Percentiles rank a stretch among this genome's conserved stretches.
phyloP scores from a whole-genome alignment of 2,888 invertebrate species.

The Calliphora vomitoria region DNA sequence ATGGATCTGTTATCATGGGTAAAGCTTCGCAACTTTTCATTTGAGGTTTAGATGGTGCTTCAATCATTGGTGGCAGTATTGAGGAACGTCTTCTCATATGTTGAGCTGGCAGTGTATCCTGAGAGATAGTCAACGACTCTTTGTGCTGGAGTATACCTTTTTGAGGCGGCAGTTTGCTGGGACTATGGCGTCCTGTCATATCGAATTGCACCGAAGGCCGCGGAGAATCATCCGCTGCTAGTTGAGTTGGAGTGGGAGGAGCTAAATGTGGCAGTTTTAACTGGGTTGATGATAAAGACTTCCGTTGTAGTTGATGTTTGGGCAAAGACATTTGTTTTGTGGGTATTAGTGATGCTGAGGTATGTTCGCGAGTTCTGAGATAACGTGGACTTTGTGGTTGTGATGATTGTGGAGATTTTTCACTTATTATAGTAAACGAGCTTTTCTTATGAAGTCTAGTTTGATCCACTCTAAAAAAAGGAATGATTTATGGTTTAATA shows the following conservation, averaged over 20 bases:
- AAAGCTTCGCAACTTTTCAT: slow-evolving; percentile 81
- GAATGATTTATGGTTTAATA: background rate
- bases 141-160: slow-evolving; percentile 83
- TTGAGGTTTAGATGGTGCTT: slow-evolving; percentile 73
- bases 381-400: slow-evolving; percentile 84
- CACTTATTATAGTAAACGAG: slow-evolving; percentile 89
- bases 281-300: slow-evolving; percentile 78
- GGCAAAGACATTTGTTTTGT: slow-evolving; percentile 76
- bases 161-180: slow-evolving; percentile 79
- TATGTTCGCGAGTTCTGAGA: slow-evolving; percentile 81
- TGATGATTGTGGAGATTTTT: slow-evolving; percentile 85
- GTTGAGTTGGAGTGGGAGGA: slow-evolving; percentile 19
- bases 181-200: slow-evolving; percentile 80
- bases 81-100: slow-evolving; percentile 58
- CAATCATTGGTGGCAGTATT: slow-evolving; percentile 73
- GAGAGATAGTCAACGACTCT: slow-evolving; percentile 80
- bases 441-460: slow-evolving; percentile 87
- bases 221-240: slow-evolving; percentile 80
- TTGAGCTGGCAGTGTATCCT: slow-evolving; percentile 75
- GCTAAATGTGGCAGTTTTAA: slow-evolving; percentile 77
- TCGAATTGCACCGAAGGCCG: slow-evolving; percentile 84
- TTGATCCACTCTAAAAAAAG: slow-evolving; percentile 79
- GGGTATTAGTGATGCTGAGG: slow-evolving; percentile 59
- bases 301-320: slow-evolving; percentile 77
- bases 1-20: slow-evolving; percentile 81